Conservation (phyloP, 2,888 invertebrate genomes). For the Himalopsyche tibetana region DNA sequence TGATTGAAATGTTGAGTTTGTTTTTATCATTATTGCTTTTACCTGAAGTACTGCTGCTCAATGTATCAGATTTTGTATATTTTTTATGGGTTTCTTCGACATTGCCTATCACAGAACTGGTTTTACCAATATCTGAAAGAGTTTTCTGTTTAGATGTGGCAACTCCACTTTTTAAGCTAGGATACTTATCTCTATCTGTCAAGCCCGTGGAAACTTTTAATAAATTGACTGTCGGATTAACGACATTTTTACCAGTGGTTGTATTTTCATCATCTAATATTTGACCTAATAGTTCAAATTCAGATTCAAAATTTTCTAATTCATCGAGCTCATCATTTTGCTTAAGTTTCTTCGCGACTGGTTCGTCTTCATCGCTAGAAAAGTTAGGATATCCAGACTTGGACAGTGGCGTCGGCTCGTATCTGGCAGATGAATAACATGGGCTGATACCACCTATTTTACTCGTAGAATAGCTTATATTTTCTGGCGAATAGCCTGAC, state of each 20-base stretch:
- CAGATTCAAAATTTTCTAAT: constrained; percentile 74
- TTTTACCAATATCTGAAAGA: constrained; percentile 64
- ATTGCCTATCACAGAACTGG: neutral
- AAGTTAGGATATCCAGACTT: constrained; percentile 73
- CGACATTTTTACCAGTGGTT: constrained; percentile 12
- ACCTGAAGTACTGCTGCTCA: neutral
- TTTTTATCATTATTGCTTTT: constrained; percentile 63
- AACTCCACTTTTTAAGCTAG: constrained; percentile 65
- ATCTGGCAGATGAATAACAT: constrained; percentile 67
- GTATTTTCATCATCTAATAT: constrained; percentile 75
- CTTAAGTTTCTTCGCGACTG: constrained; percentile 72
- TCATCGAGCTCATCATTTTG: constrained; percentile 70
- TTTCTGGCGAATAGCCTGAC: constrained; percentile 54
- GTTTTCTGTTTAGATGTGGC: constrained; percentile 67
- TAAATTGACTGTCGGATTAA: neutral
- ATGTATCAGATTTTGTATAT: neutral
- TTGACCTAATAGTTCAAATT: constrained; percentile 76
- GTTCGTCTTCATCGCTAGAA: constrained; percentile 76
- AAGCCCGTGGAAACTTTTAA: constrained; percentile 31
- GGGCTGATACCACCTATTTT: constrained; percentile 45
- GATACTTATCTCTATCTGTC: constrained; percentile 19
- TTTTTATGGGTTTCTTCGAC: constrained; percentile 40
- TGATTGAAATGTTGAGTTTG: constrained; percentile 64
- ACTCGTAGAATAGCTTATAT: constrained; percentile 46
- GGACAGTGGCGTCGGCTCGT: constrained; percentile 73